A percentile compares a stretch with the other conserved stretches of the same genome.
Conservation (phyloP, 2,797 vertebrate genomes). For the Melanotaenia pygmaea region DNA sequence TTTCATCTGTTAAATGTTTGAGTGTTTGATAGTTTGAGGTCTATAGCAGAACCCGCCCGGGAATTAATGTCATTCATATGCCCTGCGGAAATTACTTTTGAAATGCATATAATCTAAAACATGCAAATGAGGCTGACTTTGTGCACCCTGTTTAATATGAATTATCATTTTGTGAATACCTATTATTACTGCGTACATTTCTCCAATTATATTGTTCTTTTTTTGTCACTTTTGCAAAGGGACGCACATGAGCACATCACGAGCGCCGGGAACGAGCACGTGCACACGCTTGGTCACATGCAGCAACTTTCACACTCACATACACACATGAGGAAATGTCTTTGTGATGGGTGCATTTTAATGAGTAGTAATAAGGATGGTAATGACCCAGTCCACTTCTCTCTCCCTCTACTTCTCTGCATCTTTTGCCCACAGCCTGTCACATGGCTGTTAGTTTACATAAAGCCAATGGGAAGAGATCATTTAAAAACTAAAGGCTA, state of each 20-base stretch:
- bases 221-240: conserved; percentile 84
- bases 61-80: conserved; percentile 98
- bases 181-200: conserved; percentile 98
- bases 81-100: conserved; percentile 99
- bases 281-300: conserved; percentile 50
- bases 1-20: conserved; percentile 90
- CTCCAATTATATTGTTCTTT: conserved; percentile 97
- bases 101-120: conserved; percentile 99
- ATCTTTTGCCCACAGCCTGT: conserved; percentile 42
- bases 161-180: conserved; percentile 98
- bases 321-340: conserved; percentile 52
- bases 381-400: conserved; percentile 82
- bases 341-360: conserved; percentile 84
- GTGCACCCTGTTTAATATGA: conserved; percentile 99
- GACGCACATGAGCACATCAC: conserved; percentile 67
- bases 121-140: conserved; percentile 99
- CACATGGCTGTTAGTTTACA: conserved; percentile 61
- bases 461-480: conserved; percentile 50
- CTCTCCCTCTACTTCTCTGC: conserved; percentile 35
- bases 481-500: conserved; percentile 46
- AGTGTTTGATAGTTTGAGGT: conserved; percentile 88
- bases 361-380: conserved; percentile 86
- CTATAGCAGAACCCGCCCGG: conserved; percentile 88
- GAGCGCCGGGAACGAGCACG: conserved; percentile 53
- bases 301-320: conserved; percentile 37